phyloP scores from a whole-genome alignment of 2,888 invertebrate species.

The Acheta domesticus region DNA sequence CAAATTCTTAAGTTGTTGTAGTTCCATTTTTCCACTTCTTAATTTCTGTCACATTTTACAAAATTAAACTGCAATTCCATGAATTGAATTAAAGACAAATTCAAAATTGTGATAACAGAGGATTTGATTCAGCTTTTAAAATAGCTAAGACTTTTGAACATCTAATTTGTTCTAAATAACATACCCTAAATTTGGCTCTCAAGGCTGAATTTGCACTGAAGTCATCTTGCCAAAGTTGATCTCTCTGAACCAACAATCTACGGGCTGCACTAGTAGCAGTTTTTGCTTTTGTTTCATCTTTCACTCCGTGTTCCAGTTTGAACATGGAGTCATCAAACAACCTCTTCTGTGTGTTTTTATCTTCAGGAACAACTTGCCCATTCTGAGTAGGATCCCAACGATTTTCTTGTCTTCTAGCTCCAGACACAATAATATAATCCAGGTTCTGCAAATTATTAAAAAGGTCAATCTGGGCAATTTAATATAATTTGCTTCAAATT shows the following conservation, averaged over 20 bases:
- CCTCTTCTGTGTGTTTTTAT: constrained; percentile 83
- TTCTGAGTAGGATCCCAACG: constrained; percentile 97
- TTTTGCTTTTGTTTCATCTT: constrained; percentile 70
- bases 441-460: constrained; percentile 66
- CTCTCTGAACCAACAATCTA: constrained; percentile 72
- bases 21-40: no score
- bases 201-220: constrained; percentile 85
- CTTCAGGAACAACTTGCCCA: constrained; percentile 88
- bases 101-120: no score
- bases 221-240: constrained; percentile 84
- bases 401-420: constrained; percentile 94
- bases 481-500: not conserved
- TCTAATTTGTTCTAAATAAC: constrained; percentile 38
- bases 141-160: no score
- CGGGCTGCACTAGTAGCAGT: constrained; percentile 69
- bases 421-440: constrained; percentile 92
- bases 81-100: no score
- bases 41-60: no score
- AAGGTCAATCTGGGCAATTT: not conserved
- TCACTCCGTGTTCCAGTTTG: constrained; percentile 86
- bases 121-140: no score
- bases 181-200: constrained; percentile 81
- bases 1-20: no score
- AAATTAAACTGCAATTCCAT: no score
- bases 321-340: constrained; percentile 97